phyloP scores from a whole-genome alignment of 2,113 vertebrate genomes.

The Poeciliopsis occidentalis region DNA sequence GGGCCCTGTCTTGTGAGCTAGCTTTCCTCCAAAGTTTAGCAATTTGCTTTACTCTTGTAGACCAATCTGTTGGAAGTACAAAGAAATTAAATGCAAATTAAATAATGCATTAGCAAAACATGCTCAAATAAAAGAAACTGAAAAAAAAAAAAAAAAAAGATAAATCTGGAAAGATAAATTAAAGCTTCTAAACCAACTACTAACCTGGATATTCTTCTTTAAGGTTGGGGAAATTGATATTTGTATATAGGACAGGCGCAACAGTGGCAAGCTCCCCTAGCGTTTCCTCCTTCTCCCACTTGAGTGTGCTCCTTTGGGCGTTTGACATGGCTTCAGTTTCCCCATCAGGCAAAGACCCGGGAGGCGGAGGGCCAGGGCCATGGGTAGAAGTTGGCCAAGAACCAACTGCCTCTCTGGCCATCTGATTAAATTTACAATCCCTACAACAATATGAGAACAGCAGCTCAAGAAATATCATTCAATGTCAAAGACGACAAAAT shows the following conservation, averaged over 20 bases:
- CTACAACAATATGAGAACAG: conserved; percentile 68
- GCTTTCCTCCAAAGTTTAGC: conserved; percentile 99
- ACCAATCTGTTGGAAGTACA: conserved; percentile 87
- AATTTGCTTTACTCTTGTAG: conserved; percentile 97
- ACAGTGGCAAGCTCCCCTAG: conserved; percentile 96
- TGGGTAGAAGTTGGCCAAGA: conserved; percentile 81
- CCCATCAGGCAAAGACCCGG: conserved; percentile 83
- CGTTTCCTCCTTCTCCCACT: conserved; percentile 98
- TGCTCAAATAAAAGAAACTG: background rate
- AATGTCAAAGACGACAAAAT: background rate
- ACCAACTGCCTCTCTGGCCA: conserved; percentile 83
- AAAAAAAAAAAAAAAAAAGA: too few species aligned
- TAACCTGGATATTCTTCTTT: conserved; percentile 96
- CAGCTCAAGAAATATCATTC: background rate
- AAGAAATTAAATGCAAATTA: background rate
- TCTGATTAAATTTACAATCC: conserved; percentile 89
- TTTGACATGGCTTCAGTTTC: conserved; percentile 94
- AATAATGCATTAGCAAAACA: background rate
- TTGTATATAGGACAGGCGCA: conserved; percentile 96
- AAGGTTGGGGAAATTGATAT: conserved; percentile 94
- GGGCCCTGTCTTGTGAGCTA: conserved; percentile 96
- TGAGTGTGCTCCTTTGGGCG: conserved; percentile 93
- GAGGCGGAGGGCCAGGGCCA: conserved; percentile 62
- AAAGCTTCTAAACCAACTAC: conserved; percentile 11
- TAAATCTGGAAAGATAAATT: background rate